phyloP scores from a whole-genome alignment of 1,140 invertebrate genomes.

The Trinorchestia longiramus region DNA sequence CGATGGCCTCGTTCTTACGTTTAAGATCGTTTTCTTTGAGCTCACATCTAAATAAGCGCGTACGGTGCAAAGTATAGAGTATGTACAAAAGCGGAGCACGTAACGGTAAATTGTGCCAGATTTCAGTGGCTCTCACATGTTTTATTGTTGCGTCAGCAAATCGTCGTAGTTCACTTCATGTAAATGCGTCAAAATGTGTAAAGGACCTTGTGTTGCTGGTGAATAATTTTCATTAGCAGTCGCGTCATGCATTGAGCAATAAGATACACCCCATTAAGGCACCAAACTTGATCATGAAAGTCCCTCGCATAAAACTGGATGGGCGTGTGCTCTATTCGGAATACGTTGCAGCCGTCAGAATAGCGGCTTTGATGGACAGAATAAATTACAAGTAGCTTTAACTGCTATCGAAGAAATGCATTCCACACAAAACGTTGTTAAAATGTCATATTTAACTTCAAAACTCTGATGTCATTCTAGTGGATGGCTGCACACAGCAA shows the following conservation, averaged over 20 bases:
- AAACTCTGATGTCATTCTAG: neutral
- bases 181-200: neutral
- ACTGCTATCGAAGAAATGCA: neutral
- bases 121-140: neutral
- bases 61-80: neutral
- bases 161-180: neutral
- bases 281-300: neutral
- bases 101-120: neutral
- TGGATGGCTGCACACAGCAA: no score
- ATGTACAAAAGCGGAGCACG: neutral
- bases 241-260: neutral
- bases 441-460: neutral
- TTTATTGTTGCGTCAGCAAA: neutral
- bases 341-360: neutral
- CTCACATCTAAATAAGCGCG: neutral
- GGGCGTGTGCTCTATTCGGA: neutral
- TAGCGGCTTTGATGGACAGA: neutral
- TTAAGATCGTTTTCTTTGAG: neutral
- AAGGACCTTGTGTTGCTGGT: neutral
- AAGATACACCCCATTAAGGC: neutral
- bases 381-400: neutral
- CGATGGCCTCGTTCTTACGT: neutral
- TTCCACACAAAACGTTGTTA: neutral
- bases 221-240: neutral
- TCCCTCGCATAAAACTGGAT: neutral